Evolutionary conservation across 2,113 vertebrate genomes (phyloP).

Genomic region (Menidia beryllina): DNA sequence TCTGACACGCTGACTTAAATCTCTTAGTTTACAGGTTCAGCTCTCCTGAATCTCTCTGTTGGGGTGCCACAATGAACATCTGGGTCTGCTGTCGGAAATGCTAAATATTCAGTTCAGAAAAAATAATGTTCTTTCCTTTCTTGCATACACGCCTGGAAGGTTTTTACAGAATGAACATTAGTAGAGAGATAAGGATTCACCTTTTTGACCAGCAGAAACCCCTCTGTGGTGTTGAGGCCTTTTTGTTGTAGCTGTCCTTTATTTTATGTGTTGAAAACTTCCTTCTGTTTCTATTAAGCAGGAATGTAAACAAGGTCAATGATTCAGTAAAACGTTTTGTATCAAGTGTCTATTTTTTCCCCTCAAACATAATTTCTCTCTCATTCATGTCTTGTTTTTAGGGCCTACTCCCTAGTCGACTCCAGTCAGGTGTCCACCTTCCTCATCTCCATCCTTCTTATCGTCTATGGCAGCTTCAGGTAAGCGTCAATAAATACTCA

Average conservation of each 20-base stretch:
- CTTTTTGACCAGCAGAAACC: background rate
- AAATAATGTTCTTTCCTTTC: too few relatives aligned
- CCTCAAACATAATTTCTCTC: conserved; percentile 21
- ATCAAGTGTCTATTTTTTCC: background rate
- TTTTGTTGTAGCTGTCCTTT: background rate
- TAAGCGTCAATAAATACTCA: conserved; percentile 52
- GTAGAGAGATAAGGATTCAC: background rate
- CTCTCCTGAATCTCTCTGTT: too few relatives aligned
- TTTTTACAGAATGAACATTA: background rate
- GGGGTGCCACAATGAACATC: too few relatives aligned
- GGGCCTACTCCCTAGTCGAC: conserved; percentile 99
- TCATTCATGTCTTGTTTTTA: conserved; percentile 68
- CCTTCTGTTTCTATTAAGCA: background rate
- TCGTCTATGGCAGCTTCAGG: conserved; percentile 87
- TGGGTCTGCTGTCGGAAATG: too few relatives aligned
- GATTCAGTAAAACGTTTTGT: background rate
- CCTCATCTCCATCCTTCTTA: conserved; percentile 90
- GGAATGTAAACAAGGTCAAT: background rate
- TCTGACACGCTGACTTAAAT: too few relatives aligned
- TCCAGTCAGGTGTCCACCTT: conserved; percentile 99
- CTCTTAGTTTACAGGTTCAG: too few relatives aligned
- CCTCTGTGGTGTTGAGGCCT: background rate
- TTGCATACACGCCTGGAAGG: background rate
- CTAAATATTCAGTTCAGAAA: too few relatives aligned
- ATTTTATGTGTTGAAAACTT: background rate